Base-by-base conservation (phyloP, 2,888 invertebrate genomes). In the Drosophila setosimentum region DNA sequence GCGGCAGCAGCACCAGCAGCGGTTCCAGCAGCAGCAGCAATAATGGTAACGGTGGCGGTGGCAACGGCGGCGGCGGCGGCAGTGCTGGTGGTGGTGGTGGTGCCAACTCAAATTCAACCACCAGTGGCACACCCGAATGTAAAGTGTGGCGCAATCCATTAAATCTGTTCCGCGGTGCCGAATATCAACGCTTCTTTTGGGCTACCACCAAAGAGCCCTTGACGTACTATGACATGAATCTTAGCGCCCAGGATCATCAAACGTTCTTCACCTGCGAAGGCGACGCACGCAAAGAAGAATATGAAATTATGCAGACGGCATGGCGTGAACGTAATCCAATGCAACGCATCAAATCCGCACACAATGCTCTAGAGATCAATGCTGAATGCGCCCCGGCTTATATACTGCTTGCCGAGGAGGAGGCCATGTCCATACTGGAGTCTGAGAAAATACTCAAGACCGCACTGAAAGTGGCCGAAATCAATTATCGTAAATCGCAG, bases 141-240 rank as follows among this genome's bases (percentile, higher is more conserved):
- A 98, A 98, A 94, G 98, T 98, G 45, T 99, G 99, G 98, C 95
- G 99, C 63, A 99, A 99, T 94, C 99, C 99, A 0, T 94, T 98
- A 91, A 98, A 98, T 93, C 94, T 99, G 72, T 97, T 99, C 93
- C 96, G 99, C 55, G 99, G 99, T 8, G 97, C 99, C 0, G 99
- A 99, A 93, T 99, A 99, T 94, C 97, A 97, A 85, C 95, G 99
- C n/a, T 98, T 98, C 93, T 97, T 97, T 93, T 96, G 96, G 95
- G 96, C 96, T 0, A 97, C 97, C 2, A 96, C 96, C 83, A 97
- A 98, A 91, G 98, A 99, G 83, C 99, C 99, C 0, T 94, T 99
- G 50, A 99, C 99, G 0, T 99, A 98, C 93, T 99, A 99, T 93
- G 99, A 99, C 92, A 99, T 99, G 99, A 99, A 99, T 93, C 94